Evolutionary conservation across 2,797 vertebrate genomes (phyloP), one percentile per base, ranked within the genome.

Genomic region (Falco rusticolus): DNA sequence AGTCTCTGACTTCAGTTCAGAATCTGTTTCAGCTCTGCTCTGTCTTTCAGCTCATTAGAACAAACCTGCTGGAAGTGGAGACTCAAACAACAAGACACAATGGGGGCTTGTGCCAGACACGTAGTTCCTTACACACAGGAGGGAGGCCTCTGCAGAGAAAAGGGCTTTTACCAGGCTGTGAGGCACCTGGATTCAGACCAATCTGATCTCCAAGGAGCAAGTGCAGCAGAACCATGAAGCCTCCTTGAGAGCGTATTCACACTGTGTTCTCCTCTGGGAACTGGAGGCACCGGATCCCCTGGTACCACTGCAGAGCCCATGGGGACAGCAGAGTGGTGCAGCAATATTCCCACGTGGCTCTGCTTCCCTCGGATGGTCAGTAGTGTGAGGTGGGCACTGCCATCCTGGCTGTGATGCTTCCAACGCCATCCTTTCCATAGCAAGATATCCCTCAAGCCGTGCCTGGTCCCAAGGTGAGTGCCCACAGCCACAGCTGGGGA

Each of bases 1-100:
- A 95, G 95, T 51, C 78, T 96, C 71, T 41, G 84, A 95, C 89
- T 95, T 80, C 59, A 94, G 92, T 61, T 96, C 86, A 79, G 90
- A 95, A 89, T 80, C 66, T 77, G 84, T 80, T 90, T 94, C 86
- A 77, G 93, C 86, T 94, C 86, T 85, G 84, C 90, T 94, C 86
- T 56, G 60, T 81, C 93, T 96, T 96, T 89, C 92, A 85, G 94
- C 89, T 97, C 92, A 92, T 96, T 95, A 97, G 71, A 96, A 91
- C 89, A 94, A 91, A 96, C 78, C 93, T 95, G 92, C 71, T 94
- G 92, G 84, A 95, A 95, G 61, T 18, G 3, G 47, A 93, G 75
- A 83, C 47, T 50, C 29, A 75, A 93, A 69, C 77, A 71, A 91
- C 3, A 12, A 84, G 93, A 85, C 61, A 39, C 75, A 74, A 71